Evolutionary conservation across 2,797 vertebrate species (phyloP).

Genomic region (Etheostoma perlongum): DNA sequence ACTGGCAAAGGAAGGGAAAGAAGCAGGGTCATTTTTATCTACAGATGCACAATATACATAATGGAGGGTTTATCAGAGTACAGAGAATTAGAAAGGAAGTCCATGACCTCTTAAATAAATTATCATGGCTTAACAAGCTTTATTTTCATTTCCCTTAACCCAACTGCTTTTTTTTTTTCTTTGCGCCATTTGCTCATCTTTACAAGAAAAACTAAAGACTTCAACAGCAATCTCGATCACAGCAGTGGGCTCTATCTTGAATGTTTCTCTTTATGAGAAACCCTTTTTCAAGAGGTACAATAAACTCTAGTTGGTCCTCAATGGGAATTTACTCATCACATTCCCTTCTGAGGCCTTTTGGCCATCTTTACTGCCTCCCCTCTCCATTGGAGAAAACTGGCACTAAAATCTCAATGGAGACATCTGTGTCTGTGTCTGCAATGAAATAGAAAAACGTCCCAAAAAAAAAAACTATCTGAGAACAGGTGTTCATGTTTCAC

Average conservation of each 20-base stretch:
- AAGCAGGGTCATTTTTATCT: conserved; percentile 4
- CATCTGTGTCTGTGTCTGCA: conserved; percentile 78
- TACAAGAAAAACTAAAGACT: conserved; percentile 44
- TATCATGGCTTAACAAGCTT: conserved; percentile 36
- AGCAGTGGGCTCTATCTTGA: conserved; percentile 28
- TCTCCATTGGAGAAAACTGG: conserved; percentile 70
- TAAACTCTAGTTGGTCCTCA: conserved; percentile 71
- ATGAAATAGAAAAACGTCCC: conserved; percentile 70
- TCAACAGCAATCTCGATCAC: conserved; percentile 14
- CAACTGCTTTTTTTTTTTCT: conserved; percentile 15
- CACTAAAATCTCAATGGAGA: conserved; percentile 83
- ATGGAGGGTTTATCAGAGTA: conserved; percentile 37
- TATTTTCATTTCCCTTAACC: conserved; percentile 34
- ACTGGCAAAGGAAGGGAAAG: conserved; percentile 27
- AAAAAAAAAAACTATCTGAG: conserved; percentile 52
- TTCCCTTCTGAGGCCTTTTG: conserved; percentile 67
- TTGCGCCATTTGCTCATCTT: conserved; percentile 30
- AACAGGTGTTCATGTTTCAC: conserved; percentile 79
- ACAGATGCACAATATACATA: conserved; percentile 13
- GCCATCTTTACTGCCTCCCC: conserved; percentile 69
- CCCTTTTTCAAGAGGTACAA: conserved; percentile 64
- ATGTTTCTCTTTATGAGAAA: conserved; percentile 58
- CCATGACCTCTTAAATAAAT: conserved; percentile 60
- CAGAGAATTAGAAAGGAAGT: conserved; percentile 29
- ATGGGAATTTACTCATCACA: conserved; percentile 59